Conservation (phyloP, 2,888 invertebrate species). For the Scelioninae gen. 1 region DNA sequence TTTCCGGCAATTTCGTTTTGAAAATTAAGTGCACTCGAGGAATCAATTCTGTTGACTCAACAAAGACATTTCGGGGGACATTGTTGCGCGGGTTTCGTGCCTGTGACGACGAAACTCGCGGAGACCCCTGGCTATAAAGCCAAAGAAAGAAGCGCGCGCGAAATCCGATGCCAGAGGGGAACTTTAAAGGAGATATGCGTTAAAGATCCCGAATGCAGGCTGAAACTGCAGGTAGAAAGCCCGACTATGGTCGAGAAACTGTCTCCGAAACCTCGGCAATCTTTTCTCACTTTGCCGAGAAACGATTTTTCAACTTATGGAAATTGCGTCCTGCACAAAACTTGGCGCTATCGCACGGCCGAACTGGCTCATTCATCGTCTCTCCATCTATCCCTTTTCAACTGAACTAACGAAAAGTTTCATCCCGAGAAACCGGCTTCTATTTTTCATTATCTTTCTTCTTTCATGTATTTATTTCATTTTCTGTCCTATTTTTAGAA, state of each 20-base stretch:
- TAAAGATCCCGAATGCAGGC: constrained; percentile 74
- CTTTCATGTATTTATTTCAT: constrained; percentile 52
- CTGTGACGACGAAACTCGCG: constrained; percentile 56
- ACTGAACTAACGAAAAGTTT: constrained; percentile 45
- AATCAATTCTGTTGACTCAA: constrained; percentile 65
- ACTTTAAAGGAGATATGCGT: constrained; percentile 80
- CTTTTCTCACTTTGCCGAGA: constrained; percentile 80
- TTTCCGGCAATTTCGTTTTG: constrained; percentile 60
- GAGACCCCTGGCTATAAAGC: constrained; percentile 39
- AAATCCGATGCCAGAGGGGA: constrained; percentile 66
- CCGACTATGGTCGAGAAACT: no score
- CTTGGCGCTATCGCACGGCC: constrained; percentile 66
- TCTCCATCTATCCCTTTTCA: constrained; percentile 59
- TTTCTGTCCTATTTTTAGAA: constrained; percentile 8
- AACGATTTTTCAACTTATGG: constrained; percentile 82
- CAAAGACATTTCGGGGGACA: constrained; percentile 56
- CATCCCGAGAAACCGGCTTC: constrained; percentile 42
- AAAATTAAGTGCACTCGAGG: constrained; percentile 62
- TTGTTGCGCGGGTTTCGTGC: constrained; percentile 42
- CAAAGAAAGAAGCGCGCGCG: constrained; percentile 58
- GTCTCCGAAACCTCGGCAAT: constrained; percentile 75
- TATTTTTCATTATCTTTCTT: constrained; percentile 56
- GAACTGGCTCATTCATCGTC: constrained; percentile 67
- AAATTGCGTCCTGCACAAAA: constrained; percentile 77
- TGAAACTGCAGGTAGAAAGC: constrained; percentile 67